Evolutionary conservation across 2,888 invertebrate genomes (phyloP).

Genomic region (Mactromeris polynyma): DNA sequence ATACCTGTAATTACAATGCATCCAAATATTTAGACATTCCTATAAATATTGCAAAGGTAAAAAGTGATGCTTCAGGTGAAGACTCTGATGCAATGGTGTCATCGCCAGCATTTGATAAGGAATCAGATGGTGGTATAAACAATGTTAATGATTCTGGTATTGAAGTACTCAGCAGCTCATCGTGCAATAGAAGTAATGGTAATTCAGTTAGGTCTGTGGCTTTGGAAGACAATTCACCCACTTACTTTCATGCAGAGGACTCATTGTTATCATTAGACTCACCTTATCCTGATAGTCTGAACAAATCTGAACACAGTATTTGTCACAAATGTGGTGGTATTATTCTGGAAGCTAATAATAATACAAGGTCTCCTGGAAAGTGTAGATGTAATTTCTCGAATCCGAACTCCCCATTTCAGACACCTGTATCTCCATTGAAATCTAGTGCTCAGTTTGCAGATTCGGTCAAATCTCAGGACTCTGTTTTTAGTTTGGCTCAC

Average conservation of each 20-base stretch:
- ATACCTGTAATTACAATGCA: conserved; percentile 39
- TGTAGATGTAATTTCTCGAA: conserved; percentile 58
- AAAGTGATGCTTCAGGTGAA: conserved; percentile 49
- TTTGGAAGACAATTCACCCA: conserved; percentile 67
- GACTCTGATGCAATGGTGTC: conserved; percentile 56
- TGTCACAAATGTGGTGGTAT: conserved; percentile 69
- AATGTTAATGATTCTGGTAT: conserved; percentile 71
- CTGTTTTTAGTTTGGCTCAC: conserved; percentile 1
- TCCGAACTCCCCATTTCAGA: conserved; percentile 59
- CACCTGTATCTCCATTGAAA: conserved; percentile 52
- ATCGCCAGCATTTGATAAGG: conserved; percentile 56
- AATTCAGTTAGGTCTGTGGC: conserved; percentile 66
- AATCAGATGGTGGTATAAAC: conserved; percentile 52
- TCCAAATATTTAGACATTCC: conserved; percentile 55
- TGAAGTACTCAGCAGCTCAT: conserved; percentile 67
- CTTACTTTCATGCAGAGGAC: conserved; percentile 61
- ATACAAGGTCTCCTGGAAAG: conserved; percentile 64
- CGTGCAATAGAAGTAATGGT: conserved; percentile 68
- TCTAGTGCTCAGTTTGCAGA: conserved; percentile 15
- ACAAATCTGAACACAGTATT: conserved; percentile 61
- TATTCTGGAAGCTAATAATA: conserved; percentile 67
- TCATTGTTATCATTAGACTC: conserved; percentile 67
- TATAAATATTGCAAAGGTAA: conserved; percentile 31
- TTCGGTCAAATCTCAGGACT: neutral
- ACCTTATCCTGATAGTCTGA: conserved; percentile 48